Percentiles rank a stretch among this genome's conserved stretches.
phyloP scores from a whole-genome alignment of 2,888 invertebrate species.

The Odontothrips loti region DNA sequence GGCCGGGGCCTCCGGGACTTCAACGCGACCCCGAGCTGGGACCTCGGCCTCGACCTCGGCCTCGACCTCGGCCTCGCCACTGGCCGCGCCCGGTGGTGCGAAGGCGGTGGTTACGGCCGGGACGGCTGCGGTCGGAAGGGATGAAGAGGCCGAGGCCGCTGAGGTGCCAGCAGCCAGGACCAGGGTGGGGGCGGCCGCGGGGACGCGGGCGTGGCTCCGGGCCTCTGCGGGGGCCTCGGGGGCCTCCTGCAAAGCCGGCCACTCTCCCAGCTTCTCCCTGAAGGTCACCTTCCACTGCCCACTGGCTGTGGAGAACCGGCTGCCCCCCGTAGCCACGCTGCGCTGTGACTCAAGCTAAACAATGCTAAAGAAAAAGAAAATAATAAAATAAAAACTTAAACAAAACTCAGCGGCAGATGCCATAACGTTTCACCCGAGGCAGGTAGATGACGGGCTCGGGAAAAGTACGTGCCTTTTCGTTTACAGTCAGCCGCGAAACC shows the following conservation, averaged over 20 bases:
- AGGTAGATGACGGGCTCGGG: no score
- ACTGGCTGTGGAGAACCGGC: neutral
- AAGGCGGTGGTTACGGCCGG: no score
- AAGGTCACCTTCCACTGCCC: conserved; percentile 3
- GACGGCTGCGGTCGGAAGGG: no score
- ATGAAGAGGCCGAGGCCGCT: neutral
- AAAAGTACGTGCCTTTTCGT: no score
- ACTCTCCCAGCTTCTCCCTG: neutral
- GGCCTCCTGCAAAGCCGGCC: neutral
- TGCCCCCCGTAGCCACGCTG: neutral
- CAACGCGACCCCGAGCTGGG: neutral
- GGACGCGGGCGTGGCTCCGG: neutral
- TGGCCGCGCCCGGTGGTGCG: no score
- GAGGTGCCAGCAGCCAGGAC: neutral
- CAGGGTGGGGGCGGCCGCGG: neutral
- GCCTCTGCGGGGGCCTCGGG: neutral
- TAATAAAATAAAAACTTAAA: no score
- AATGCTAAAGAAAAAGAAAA: no score
- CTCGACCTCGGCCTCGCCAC: neutral
- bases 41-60: neutral
- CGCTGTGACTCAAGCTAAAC: neutral
- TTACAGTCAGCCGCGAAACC: no score
- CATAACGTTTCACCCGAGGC: no score
- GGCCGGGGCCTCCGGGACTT: neutral
- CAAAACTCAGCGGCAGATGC: no score